Evolutionary conservation across 2,113 vertebrate genomes (phyloP).

Genomic region (Chionis minor): DNA sequence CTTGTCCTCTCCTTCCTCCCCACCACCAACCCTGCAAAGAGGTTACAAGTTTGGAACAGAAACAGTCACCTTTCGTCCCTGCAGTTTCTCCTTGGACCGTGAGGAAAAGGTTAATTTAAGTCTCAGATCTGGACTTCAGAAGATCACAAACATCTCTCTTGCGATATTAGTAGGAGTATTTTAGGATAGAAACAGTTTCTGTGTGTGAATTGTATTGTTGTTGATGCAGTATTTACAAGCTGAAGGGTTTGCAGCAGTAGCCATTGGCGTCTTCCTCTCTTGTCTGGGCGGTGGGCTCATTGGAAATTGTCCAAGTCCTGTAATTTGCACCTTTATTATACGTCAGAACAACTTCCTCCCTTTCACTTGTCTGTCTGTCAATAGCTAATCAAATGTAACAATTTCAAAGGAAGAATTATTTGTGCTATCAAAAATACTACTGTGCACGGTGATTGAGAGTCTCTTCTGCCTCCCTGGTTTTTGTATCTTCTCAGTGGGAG

Average conservation of each 20-base stretch:
- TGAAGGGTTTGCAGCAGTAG: neutral
- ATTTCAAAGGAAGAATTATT: neutral
- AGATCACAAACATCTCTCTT: neutral
- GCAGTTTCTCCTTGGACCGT: neutral
- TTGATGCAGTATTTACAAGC: neutral
- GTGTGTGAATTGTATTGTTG: neutral
- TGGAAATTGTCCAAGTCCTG: neutral
- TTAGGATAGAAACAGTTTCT: neutral
- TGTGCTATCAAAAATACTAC: neutral
- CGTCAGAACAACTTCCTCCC: neutral
- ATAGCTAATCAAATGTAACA: neutral
- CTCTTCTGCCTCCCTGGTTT: neutral
- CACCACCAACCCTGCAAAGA: neutral
- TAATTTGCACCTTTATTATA: neutral
- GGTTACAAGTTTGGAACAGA: neutral
- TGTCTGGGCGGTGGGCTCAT: accelerated
- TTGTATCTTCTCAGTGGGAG: neutral
- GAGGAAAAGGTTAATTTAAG: neutral
- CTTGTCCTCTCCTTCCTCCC: neutral
- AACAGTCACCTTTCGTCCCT: neutral
- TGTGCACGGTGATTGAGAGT: neutral
- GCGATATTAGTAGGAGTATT: neutral
- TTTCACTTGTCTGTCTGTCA: neutral
- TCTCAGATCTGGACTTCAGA: neutral
- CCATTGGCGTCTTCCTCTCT: neutral